Conservation (phyloP, 1,140 invertebrate species). For the Stratiolaelaps scimitus region DNA sequence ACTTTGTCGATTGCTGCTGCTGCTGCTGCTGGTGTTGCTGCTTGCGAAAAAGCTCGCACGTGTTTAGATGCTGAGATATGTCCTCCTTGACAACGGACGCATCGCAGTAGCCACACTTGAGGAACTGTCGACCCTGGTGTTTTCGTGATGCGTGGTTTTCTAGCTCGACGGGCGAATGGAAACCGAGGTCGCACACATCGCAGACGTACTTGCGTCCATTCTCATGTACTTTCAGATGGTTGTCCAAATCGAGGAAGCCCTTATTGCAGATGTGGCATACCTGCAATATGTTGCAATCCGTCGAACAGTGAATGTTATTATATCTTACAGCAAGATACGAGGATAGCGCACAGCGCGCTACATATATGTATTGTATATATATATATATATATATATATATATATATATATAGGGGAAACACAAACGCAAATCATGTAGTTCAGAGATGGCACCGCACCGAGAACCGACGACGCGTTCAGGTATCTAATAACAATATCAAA, state of each 20-base stretch:
- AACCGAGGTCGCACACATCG: conserved; percentile 17
- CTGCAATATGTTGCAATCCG: background rate
- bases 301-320: background rate
- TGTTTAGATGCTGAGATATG: conserved; percentile 11
- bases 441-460: too few relatives aligned
- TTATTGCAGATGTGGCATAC: conserved; percentile 26
- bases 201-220: conserved; percentile 19
- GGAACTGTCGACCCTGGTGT: conserved; percentile 16
- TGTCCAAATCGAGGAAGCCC: conserved; percentile 19
- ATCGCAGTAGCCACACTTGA: conserved; percentile 26
- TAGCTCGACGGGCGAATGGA: conserved; percentile 5
- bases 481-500: too few relatives aligned
- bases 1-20: background rate
- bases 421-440: too few relatives aligned
- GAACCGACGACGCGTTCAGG: too few relatives aligned
- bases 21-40: conserved; percentile 8
- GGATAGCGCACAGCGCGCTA: background rate
- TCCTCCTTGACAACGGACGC: conserved; percentile 14
- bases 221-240: conserved; percentile 20
- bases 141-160: conserved; percentile 1
- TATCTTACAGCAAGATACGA: too few relatives aligned
- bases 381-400: too few relatives aligned
- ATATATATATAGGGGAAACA: too few relatives aligned
- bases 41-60: conserved; percentile 8
- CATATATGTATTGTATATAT: too few relatives aligned